Base-by-base conservation (phyloP, 53 echinoderm and acorn worm genomes). In the Hippasteria phrygiana region DNA sequence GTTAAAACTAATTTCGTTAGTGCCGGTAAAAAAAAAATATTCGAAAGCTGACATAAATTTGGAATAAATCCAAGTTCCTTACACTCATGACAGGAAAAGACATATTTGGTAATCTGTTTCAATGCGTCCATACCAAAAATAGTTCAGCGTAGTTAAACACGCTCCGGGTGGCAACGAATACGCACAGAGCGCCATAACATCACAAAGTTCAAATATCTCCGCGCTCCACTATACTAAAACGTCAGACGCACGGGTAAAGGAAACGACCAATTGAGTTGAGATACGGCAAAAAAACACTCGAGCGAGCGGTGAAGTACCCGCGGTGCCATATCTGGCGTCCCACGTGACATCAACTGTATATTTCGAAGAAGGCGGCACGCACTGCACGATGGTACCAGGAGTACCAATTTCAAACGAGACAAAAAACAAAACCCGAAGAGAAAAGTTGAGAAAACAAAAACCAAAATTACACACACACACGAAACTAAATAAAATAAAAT, bases 221-320 rank as follows among this genome's bases (percentile, higher is more conserved):
- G 22, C 59, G 32, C 27, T 76, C 20, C 0, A 31, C 31, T 11
- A 43, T 43, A 45, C 14, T 3, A n/a, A 73, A 73, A 55, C 35
- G 56, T 62, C 56, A 55, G 40, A 56, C 22, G 56, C 17, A 20
- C 48, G 17, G 31, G 8, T n/a, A 50, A 34, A 37, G 62, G 62
- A 62, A 55, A 79, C 40, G 38, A 55, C 59, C 42, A 22, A 79
- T 37, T 73, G 43, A 62, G 62, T 42, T 22, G 28, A 11, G 41
- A 26, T 59, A 79, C n/a, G n/a, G n/a, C 39, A 79, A 79, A 59
- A 79, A 56, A 79, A 38, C 62, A 79, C 79, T 79, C 35, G 22
- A 79, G 39, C n/a, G 59, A n/a, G 8, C 34, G 32, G 54, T 48
- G 31, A 35, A 48, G 50, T 31, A 47, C 62, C 1, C 24, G 41